Evolutionary conservation across 2,797 vertebrate genomes (phyloP), one percentile per base, ranked within the genome.

Genomic region (Neoniphon sammara): DNA sequence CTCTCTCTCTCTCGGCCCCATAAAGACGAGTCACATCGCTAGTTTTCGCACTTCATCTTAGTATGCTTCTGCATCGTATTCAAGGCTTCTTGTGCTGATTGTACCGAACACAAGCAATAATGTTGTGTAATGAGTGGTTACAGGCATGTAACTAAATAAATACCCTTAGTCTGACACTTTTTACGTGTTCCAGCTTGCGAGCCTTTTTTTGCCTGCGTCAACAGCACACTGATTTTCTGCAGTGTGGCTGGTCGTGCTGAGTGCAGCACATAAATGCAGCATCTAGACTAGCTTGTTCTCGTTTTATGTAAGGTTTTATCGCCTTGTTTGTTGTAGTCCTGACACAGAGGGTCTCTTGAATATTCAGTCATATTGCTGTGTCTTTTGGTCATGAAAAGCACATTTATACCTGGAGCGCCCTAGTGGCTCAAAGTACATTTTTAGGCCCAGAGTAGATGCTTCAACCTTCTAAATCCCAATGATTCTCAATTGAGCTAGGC

Each of bases 41-140:
- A 23, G 18, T 83, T 70, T 74, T 27, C 52, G 46, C 30, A 8
- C 57, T 68, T 74, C 23, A 25, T 66, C 30, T 66, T 36, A 31
- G 18, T 72, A 74, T 44, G 30, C 70, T 72, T 50, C 42, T 1
- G 2, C 49, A 7, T 54, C 76, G 65, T 64, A 63, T 65, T 62
- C 56, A 30, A 7, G 1, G 7, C 30, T 5, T 34, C 58, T 46
- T 17, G 10, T 66, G 57, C 64, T 31, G 63, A 23, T 68, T 73
- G 77, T 65, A 53, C 54, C n/a, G 63, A 81, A 82, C 65, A 69
- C 69, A 30, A 73, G 81, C 79, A 61, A 70, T 81, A 79, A 84
- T 85, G 83, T 85, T 85, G 87, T 85, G 78, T 88, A 87, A 87
- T 83, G 86, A 87, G 67, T 3, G 50, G 64, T 78, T 85, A 85